Conservation (phyloP, 2,888 invertebrate genomes). For the Agelastica alni region DNA sequence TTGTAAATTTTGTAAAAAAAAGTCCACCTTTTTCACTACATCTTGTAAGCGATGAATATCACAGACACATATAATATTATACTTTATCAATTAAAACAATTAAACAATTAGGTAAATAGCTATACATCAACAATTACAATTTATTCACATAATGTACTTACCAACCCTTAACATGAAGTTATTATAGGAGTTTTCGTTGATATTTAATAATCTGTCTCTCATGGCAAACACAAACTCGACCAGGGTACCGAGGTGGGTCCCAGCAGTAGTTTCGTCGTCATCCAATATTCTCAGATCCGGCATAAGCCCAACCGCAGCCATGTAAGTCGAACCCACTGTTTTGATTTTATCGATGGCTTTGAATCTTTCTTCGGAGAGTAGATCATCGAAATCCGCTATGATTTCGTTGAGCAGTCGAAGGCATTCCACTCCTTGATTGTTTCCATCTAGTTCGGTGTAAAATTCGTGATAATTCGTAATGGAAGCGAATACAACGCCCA, state of each 20-base stretch:
- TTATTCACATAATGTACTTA: constrained; percentile 63
- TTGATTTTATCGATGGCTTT: constrained; percentile 90
- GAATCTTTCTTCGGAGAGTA: constrained; percentile 83
- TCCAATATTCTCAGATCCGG: constrained; percentile 76
- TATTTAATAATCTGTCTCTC: constrained; percentile 81
- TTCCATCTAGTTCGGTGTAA: constrained; percentile 89
- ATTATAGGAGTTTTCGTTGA: constrained; percentile 91
- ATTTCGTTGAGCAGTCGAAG: constrained; percentile 87
- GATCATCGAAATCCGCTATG: constrained; percentile 92
- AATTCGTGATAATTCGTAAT: constrained; percentile 95
- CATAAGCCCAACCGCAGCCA: constrained; percentile 90
- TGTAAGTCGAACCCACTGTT: constrained; percentile 90
- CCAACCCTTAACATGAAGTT: constrained; percentile 90
- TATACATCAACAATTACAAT: too few relatives aligned
- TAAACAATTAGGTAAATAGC: too few relatives aligned
- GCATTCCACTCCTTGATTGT: constrained; percentile 90
- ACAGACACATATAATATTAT: too few relatives aligned
- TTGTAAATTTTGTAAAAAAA: too few relatives aligned
- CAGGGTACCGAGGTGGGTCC: constrained; percentile 74
- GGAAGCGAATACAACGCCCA: constrained; percentile 89
- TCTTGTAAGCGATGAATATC: too few relatives aligned
- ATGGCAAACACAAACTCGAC: constrained; percentile 90
- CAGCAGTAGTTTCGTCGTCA: constrained; percentile 68
- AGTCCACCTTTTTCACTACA: too few relatives aligned
- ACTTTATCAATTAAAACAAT: too few relatives aligned